Percentiles rank a stretch among this genome's conserved stretches.
Conservation (phyloP, 1,140 invertebrate genomes). For the Triops cancriformis region DNA sequence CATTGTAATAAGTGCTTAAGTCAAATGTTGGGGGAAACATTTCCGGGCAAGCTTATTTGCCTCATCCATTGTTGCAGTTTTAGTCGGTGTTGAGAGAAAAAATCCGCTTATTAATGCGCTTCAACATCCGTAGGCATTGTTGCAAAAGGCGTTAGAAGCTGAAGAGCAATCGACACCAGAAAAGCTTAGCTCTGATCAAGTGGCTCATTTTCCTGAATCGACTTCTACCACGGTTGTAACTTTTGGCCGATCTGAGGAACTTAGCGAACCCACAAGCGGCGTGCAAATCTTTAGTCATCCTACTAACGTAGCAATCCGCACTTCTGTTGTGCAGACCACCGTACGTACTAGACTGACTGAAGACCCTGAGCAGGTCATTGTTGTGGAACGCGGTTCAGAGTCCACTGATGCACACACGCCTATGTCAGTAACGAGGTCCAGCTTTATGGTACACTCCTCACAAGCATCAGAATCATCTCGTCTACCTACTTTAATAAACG, state of each 20-base stretch:
- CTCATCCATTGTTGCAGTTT: not conserved
- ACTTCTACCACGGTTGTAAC: not conserved
- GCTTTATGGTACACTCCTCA: too few species aligned
- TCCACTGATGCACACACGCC: too few species aligned
- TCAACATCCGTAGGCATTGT: not conserved
- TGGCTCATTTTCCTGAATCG: not conserved
- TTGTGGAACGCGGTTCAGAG: too few species aligned
- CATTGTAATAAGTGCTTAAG: not conserved
- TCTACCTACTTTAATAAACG: too few species aligned
- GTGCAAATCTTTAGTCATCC: not conserved
- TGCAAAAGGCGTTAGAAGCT: not conserved
- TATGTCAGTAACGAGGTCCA: too few species aligned
- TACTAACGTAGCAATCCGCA: not conserved
- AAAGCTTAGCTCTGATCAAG: conserved; percentile 20
- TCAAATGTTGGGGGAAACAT: not conserved
- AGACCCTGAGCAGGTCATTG: too few species aligned
- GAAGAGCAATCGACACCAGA: not conserved
- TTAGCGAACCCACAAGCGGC: not conserved
- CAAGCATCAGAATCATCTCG: too few species aligned
- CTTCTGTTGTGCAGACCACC: not conserved
- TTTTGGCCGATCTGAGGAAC: not conserved
- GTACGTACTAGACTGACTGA: too few species aligned
- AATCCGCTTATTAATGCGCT: conserved; percentile 15
- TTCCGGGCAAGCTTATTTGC: not conserved
- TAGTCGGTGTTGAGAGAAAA: conserved; percentile 14